Evolutionary conservation across 2,113 vertebrate genomes (phyloP), one percentile per base, ranked within the genome.

Genomic region (Anhinga anhinga): DNA sequence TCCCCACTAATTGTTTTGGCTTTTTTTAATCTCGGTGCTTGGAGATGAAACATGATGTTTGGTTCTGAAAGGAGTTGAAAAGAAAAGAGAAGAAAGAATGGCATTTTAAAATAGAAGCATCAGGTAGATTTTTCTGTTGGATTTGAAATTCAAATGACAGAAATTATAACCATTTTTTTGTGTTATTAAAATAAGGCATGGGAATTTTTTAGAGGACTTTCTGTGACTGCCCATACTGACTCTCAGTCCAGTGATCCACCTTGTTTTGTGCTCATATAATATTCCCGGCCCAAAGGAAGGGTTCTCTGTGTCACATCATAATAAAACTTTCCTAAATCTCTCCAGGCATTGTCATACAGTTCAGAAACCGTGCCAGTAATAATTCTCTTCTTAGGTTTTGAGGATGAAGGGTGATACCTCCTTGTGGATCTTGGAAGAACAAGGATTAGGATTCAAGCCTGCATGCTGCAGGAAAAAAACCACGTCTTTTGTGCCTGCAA

Each of bases 1-100:
- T 97, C 97, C 96, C 93, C 97, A 97, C 96, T 95, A 97, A 96
- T 95, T 98, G 97, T 65, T 96, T 94, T 90, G 94, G 95, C 93
- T 95, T 96, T 97, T 96, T 93, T 65, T 97, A 96, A 86, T 58
- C 97, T 97, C 93, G 14, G 72, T 62, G 94, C 98, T 87, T 93
- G 66, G 95, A 97, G 95, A 96, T 97, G 82, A 72, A 97, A 97
- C 94, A 71, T 88, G 85, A 91, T 95, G 95, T 95, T 97, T 95
- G 91, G 79, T 83, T 96, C 86, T 97, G 96, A 82, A 96, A 90
- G 88, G 88, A 93, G 96, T 67, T 95, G 90, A 90, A 74, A 94
- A 97, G 93, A 97, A 95, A 94, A 90, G 93, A 91, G 82, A 93
- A 96, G 95, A 97, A 97, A 94, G 95, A 86, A 88, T 95, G 36